Conservation (phyloP, 2,888 invertebrate species). For the Chalcis sispes region DNA sequence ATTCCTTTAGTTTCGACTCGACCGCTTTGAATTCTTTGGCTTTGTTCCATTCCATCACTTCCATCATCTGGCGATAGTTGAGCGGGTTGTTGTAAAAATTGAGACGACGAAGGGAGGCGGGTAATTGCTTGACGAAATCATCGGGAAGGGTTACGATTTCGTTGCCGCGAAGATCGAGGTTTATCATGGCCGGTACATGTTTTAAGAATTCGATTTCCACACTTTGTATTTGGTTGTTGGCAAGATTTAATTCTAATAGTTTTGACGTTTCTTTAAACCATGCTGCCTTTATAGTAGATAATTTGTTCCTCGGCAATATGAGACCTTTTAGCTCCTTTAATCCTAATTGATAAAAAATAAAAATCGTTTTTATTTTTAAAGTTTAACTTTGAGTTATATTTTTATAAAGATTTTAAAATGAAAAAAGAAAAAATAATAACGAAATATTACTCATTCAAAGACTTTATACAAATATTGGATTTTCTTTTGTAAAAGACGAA, state of each 20-base stretch:
- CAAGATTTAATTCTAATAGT: conserved; percentile 49
- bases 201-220: conserved; percentile 50
- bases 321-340: conserved; percentile 53
- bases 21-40: conserved; percentile 47
- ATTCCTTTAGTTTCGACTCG: conserved; percentile 40
- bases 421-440: not conserved
- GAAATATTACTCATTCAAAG: no score
- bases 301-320: conserved; percentile 52
- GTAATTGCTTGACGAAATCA: conserved; percentile 43
- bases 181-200: conserved; percentile 40
- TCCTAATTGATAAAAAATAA: conserved; percentile 5
- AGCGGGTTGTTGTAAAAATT: conserved; percentile 54
- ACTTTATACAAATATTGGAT: not conserved
- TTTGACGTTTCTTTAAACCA: conserved; percentile 58
- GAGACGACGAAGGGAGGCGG: conserved; percentile 29
- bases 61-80: conserved; percentile 40
- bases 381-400: not conserved
- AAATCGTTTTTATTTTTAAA: not conserved
- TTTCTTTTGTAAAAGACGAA: not conserved
- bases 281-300: conserved; percentile 49
- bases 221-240: conserved; percentile 46
- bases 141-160: conserved; percentile 47
- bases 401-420: not conserved
- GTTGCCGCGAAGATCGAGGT: conserved; percentile 54
- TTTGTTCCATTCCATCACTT: conserved; percentile 47